Conservation (phyloP, 1,140 invertebrate species). For the Neotoxoptera formosana region DNA sequence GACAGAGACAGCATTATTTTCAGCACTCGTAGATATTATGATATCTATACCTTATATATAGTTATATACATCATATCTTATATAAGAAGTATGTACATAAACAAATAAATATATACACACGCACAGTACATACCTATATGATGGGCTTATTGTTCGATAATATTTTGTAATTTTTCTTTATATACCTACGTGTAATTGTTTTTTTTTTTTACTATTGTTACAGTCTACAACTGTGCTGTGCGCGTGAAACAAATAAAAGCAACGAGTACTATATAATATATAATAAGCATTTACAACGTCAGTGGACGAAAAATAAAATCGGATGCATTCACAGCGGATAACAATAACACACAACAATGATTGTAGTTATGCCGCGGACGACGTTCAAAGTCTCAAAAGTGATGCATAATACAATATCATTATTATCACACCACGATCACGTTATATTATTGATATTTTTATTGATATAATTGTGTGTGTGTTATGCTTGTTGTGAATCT, state of each 20-base stretch:
- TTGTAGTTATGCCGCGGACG: background rate
- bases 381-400: background rate
- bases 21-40: too few species aligned
- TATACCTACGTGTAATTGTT: background rate
- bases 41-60: too few species aligned
- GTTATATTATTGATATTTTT: background rate
- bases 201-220: background rate
- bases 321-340: background rate
- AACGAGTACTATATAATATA: background rate
- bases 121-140: background rate
- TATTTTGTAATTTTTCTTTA: background rate
- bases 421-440: background rate
- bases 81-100: background rate
- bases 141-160: background rate
- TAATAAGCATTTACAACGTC: background rate
- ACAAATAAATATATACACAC: background rate
- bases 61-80: too few species aligned
- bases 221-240: background rate
- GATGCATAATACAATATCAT: background rate
- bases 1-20: too few species aligned
- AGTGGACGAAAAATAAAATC: conserved; percentile 1
- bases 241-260: background rate
- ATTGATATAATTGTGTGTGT: background rate
- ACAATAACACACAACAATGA: conserved; percentile 17
- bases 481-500: background rate